Evolutionary conservation across 2,113 vertebrate genomes (phyloP).

Genomic region (Pongo pygmaeus): DNA sequence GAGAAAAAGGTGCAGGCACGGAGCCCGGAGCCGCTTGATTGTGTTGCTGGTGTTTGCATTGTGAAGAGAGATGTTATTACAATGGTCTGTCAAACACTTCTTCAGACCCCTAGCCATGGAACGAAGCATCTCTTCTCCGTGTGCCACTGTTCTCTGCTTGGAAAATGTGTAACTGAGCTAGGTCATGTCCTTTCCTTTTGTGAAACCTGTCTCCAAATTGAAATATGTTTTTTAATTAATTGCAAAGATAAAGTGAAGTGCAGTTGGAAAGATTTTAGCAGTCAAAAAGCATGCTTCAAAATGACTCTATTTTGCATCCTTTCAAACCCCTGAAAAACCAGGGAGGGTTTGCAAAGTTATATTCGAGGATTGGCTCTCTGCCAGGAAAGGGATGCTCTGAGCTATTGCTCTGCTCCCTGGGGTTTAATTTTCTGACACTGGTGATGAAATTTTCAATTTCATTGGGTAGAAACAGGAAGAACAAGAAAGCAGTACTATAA

Average conservation of each 20-base stretch:
- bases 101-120: slow-evolving; percentile 19
- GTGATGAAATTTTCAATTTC: slow-evolving; percentile 54
- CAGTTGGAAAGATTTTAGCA: neutral
- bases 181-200: neutral
- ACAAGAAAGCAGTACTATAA: neutral
- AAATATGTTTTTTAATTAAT: slow-evolving; percentile 22
- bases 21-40: neutral
- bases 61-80: slow-evolving; percentile 24
- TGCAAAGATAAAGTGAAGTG: slow-evolving; percentile 37
- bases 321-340: slow-evolving; percentile 24
- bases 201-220: neutral
- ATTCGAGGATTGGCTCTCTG: slow-evolving; percentile 18
- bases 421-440: slow-evolving; percentile 62
- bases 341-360: slow-evolving; percentile 70
- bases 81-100: slow-evolving; percentile 6
- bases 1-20: neutral
- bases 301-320: slow-evolving; percentile 10
- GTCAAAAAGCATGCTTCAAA: slow-evolving; percentile 3
- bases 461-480: neutral
- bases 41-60: slow-evolving; percentile 6
- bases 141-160: neutral
- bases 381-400: slow-evolving; percentile 32
- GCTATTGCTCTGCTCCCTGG: slow-evolving; percentile 40
- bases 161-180: neutral
- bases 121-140: neutral